Conservation (phyloP, 2,113 vertebrate species). For the Dicentrarchus labrax region DNA sequence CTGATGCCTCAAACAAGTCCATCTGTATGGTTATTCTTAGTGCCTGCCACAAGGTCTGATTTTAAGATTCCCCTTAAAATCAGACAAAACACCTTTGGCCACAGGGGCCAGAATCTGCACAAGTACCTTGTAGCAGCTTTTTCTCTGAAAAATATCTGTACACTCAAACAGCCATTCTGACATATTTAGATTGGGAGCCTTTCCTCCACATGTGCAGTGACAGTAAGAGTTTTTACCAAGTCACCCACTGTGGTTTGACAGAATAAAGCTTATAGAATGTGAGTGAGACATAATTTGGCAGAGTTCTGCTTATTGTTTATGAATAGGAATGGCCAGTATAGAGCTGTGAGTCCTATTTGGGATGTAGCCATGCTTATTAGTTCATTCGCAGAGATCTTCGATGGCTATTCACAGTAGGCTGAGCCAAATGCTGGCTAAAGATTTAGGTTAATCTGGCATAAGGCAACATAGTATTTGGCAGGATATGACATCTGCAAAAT, state of each 20-base stretch:
- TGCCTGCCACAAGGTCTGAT: no score
- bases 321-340: conserved; percentile 16
- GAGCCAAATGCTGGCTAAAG: conserved; percentile 13
- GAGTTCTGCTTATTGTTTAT: neutral
- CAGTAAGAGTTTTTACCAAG: neutral
- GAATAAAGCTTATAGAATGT: neutral
- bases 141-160: neutral
- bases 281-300: conserved; percentile 6
- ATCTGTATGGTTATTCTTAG: no score
- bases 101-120: no score
- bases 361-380: conserved; percentile 24
- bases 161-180: conserved; percentile 3
- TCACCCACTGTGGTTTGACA: neutral
- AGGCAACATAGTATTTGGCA: neutral
- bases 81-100: no score
- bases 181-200: neutral
- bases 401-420: neutral
- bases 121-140: no score
- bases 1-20: no score
- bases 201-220: neutral
- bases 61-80: no score
- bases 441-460: conserved; percentile 14
- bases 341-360: conserved; percentile 17
- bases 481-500: conserved; percentile 15
- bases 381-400: conserved; percentile 13